Evolutionary conservation across 2,797 vertebrate species (phyloP), one percentile per base, ranked within the genome.

Genomic region (Poeciliopsis turneri): DNA sequence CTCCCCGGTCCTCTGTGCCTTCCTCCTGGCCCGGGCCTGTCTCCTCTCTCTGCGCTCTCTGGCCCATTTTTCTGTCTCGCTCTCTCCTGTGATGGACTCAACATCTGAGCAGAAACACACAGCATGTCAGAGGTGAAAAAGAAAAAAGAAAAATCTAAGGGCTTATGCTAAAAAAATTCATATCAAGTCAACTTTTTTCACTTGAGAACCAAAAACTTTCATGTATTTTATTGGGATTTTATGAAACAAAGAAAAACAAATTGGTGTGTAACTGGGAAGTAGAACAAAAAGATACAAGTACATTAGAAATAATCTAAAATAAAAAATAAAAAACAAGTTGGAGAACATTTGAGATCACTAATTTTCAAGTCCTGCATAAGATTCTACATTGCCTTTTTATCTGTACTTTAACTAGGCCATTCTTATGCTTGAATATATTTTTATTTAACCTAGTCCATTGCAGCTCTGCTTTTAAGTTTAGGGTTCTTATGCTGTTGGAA

Each of bases 31-130:
- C 73, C 94, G 91, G 11, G 92, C 94, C 64, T 94, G 92, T 47
- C 95, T 93, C 81, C 94, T 93, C 86, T 96, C 94, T 66, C 87
- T 90, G 82, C 91, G 90, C 78, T 94, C 95, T 78, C 93, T 91
- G 75, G 85, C 92, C 91, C 94, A 92, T 82, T 94, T 90, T 86
- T 96, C 94, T 0, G 92, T 92, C 90, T 97, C 96, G 2, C 88
- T 94, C 86, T 97, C 96, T 85, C 90, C 95, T 11, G 89, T 76
- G 69, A 83, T 83, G 80, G 91, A 92, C 85, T 96, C 95, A 3
- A 85, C 80, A 85, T 96, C 96, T 97, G 93, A 89, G 89, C 16
- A 41, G 66, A 85, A 80, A 82, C 87, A 89, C 66, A 78, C 43
- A 46, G 43, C 43, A 71, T 45, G 25, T 15, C 25, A 68, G 64